Conservation (phyloP, 2,113 vertebrate species). For the Rafetus swinhoei region DNA sequence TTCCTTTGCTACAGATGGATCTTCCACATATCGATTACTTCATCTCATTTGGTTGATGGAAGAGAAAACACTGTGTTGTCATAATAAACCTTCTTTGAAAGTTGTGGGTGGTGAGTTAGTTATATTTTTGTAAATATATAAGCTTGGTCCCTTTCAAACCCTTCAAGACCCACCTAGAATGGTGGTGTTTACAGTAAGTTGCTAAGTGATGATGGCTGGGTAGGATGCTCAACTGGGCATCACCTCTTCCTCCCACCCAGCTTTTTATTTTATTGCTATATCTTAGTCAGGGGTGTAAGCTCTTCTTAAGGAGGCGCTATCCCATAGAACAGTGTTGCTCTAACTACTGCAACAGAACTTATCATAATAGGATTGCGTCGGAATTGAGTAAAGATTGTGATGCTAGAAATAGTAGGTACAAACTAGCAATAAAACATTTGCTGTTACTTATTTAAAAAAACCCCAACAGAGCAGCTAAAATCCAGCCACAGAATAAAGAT, state of each 20-base stretch:
- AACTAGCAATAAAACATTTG: not conserved
- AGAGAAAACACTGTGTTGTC: not conserved
- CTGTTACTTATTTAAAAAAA: not conserved
- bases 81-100: constrained; percentile 41
- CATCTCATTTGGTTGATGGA: not conserved
- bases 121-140: accelerated
- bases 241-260: not conserved
- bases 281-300: not conserved
- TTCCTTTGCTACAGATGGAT: not conserved
- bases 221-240: not conserved
- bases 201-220: not conserved
- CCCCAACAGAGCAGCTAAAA: not conserved
- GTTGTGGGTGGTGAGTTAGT: not conserved
- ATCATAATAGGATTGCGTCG: not conserved
- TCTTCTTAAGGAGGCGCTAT: not conserved
- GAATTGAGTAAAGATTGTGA: no score
- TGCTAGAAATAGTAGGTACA: not conserved
- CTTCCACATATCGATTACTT: not conserved
- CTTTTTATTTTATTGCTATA: not conserved
- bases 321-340: not conserved
- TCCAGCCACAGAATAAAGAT: not conserved
- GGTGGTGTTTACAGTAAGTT: accelerated
- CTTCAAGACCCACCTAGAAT: not conserved
- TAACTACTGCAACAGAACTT: not conserved
- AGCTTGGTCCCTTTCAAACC: not conserved